Base-by-base conservation (phyloP, 1,140 invertebrate genomes). In the Babylonia areolata region DNA sequence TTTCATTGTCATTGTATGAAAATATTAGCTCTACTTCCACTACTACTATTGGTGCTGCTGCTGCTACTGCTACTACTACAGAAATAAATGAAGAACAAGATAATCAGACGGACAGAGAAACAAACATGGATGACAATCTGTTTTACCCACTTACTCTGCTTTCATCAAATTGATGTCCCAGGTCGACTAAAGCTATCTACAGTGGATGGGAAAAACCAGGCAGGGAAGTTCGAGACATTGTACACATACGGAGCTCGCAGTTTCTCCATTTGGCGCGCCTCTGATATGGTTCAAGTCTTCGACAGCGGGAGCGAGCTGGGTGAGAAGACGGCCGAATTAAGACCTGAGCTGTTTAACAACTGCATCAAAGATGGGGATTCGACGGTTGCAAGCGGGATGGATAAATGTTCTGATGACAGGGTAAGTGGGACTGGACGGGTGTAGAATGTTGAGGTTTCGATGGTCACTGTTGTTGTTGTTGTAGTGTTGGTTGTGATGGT, bases 231-330 rank as follows among this genome's bases (percentile, higher is more conserved):
- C 46, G 79, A 88, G 64, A 42, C 64, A 28, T 40, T 90, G 15
- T 90, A 88, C 73, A 51, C 87, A 1, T 90, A 80, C 69, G 89
- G 89, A n/a, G 89, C 83, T 1, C 75, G 89, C 20, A 86, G 88
- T 37, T 89, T 89, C 69, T 87, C 88, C 39, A 88, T 90, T 37
- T 71, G 88, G 46, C 54, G 85, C 17, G 87, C 85, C 17, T 85
- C 87, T 58, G 85, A 81, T 28, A 90, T 90, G 88, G 75, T 64
- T 17, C 83, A 85, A 5, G 82, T 90, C 39, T 90, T 86, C 46
- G 89, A 90, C 84, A 90, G 89, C 75, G 88, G 88, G 23, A 84
- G 83, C 33, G 81, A 84, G 9, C 71, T 90, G 2, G 85, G 77
- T 31, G 54, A 79, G 20, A 87, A 82, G 54, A 86, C 58, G 5